Evolutionary conservation across 1,140 invertebrate genomes (phyloP).

Genomic region (Zaprionus capensis): DNA sequence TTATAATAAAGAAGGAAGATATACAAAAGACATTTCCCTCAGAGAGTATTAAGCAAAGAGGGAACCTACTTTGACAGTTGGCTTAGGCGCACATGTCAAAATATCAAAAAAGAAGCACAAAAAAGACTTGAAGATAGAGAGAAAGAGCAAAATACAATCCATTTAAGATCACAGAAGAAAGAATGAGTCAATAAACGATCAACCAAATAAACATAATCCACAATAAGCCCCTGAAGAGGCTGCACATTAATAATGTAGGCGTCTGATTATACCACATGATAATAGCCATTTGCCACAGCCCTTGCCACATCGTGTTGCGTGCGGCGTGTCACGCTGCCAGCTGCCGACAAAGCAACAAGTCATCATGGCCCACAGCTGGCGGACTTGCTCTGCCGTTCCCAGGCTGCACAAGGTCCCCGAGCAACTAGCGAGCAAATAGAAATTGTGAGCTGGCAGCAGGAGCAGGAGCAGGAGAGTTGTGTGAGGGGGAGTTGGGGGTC

Average conservation of each 20-base stretch:
- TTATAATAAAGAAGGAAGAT: not conserved
- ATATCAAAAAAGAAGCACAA: not conserved
- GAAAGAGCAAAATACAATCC: not conserved
- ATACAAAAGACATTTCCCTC: no score
- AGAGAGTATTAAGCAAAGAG: no score
- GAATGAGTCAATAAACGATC: not conserved
- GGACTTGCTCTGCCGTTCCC: slow-evolving; percentile 13
- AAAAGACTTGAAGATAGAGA: not conserved
- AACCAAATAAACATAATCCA: not conserved
- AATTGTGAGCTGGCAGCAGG: slow-evolving; percentile 23
- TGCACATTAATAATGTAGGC: not conserved
- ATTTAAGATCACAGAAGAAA: not conserved
- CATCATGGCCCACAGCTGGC: slow-evolving; percentile 55
- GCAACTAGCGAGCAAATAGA: slow-evolving; percentile 44
- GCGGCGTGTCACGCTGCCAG: slow-evolving; percentile 21
- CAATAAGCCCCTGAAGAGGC: not conserved
- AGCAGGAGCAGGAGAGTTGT: slow-evolving; percentile 4
- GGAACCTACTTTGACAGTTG: not conserved
- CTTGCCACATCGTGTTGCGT: not conserved
- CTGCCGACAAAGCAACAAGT: slow-evolving; percentile 66
- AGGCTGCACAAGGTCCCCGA: slow-evolving; percentile 36
- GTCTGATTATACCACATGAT: not conserved
- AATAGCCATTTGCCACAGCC: not conserved
- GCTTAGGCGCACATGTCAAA: not conserved
- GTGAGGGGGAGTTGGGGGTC: slow-evolving; percentile 11